Evolutionary conservation across 2,888 invertebrate species (phyloP), one percentile per base, ranked within the genome.

Genomic region (Exephanes ischioxanthus): DNA sequence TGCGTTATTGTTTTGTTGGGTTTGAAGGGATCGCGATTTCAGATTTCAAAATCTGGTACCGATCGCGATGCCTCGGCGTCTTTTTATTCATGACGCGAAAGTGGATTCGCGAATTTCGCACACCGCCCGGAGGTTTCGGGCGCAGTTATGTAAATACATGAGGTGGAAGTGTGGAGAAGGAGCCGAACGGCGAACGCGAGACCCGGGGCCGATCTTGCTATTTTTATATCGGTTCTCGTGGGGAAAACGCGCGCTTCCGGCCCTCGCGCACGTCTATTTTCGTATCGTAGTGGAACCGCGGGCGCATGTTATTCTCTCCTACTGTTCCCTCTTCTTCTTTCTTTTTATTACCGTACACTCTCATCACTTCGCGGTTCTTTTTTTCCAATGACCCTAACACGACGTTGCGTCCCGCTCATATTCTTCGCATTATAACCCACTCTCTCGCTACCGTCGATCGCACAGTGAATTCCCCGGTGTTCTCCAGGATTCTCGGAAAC

Each of bases 221-320:
- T 92, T 91, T 92, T 91, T 89, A 88, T 91, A 87, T 88, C 88
- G 61, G 81, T 22, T 76, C 86, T 86, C 88, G 88, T 91, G 90
- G 88, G 88, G 90, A 91, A 90, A 91, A 89, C 87, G 85, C 85
- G 77, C 88, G 90, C 85, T 92, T 92, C 91, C 91, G 91, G 88
- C 87, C 85, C 63, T 79, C 82, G 61, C 87, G 85, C 83, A 73
- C 77, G 70, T 84, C 88, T 92, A 92, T 92, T 92, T 91, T 89
- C 70, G 89, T 89, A 81, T 72, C 19, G 63, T 75, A 79, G 79
- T 63, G 63, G 41, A 58, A 58, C 63, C 41, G 26, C 55, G 45
- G 48, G 80, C 71, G 79, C 26, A 41, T 66, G 55, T 61, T 75
- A 61, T 58, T 4, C 70, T 55, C 45, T 53, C 19, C 48, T 77